Conservation (phyloP, 2,888 invertebrate species). For the Mesorhabditis spiculigera region DNA sequence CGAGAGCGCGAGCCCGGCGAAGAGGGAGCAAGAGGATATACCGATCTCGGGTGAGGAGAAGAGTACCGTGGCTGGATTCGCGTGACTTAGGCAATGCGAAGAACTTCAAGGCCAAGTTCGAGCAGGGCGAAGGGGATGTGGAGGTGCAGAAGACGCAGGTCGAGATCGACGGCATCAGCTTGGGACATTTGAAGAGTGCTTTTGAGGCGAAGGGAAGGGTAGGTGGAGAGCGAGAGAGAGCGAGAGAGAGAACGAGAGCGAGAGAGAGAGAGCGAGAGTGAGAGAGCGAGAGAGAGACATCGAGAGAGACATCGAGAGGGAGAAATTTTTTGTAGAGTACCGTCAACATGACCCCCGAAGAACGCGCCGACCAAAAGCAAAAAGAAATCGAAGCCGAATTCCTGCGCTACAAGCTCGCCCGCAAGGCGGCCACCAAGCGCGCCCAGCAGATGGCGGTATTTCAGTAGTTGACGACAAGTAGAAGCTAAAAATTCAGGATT, state of each 20-base stretch:
- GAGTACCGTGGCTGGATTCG: not conserved
- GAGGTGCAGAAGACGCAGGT: slow-evolving; percentile 44
- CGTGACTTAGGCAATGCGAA: slow-evolving; percentile 13
- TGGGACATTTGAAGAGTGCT: slow-evolving; percentile 7
- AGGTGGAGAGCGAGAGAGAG: not conserved
- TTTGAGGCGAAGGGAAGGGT: not conserved
- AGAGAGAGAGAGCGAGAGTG: not conserved
- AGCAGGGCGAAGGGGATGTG: slow-evolving; percentile 38
- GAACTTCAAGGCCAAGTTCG: slow-evolving; percentile 56
- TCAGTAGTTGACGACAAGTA: slow-evolving; percentile 12
- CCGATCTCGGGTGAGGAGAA: not conserved
- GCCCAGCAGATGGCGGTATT: slow-evolving; percentile 3
- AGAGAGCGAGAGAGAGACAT: not conserved
- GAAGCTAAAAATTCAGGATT: not conserved
- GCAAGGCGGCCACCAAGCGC: slow-evolving; percentile 45
- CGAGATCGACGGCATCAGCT: slow-evolving; percentile 1
- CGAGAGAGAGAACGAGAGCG: too few species aligned
- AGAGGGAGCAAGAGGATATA: not conserved
- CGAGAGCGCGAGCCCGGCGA: slow-evolving; percentile 34
- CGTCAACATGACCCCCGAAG: slow-evolving; percentile 54
- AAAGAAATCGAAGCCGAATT: slow-evolving; percentile 56
- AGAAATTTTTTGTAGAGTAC: slow-evolving; percentile 18
- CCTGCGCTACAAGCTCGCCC: slow-evolving; percentile 52
- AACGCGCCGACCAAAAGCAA: slow-evolving; percentile 52
- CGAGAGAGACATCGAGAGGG: not conserved